Percentiles rank a stretch among this genome's conserved stretches.
These are phyloP conservation scores for Myoxocephalus aenaeus DNA, from an alignment of 2,797 vertebrate species.

Conservation along the genomic window DNA sequence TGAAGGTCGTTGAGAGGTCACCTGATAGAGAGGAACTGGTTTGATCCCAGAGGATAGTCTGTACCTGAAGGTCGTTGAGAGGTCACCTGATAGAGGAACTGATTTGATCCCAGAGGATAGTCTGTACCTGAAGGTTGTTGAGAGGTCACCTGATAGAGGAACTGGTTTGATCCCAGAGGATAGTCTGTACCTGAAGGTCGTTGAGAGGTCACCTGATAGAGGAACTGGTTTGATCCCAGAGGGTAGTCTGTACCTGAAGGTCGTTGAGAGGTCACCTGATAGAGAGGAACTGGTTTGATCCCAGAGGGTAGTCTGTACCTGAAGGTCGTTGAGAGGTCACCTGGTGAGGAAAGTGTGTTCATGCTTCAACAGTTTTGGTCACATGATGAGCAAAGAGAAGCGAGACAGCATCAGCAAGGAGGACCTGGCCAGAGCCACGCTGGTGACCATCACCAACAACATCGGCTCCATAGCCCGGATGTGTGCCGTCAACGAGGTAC, in stretches of 20 bases:
- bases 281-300: slow-evolving; percentile 26
- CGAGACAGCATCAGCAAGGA: slow-evolving; percentile 97
- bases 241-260: slow-evolving; percentile 20
- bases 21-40: no score
- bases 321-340: neutral
- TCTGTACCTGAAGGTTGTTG: slow-evolving; percentile 9
- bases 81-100: neutral
- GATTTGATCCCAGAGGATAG: slow-evolving; percentile 30
- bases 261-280: neutral
- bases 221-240: slow-evolving; percentile 25
- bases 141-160: neutral
- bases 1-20: no score
- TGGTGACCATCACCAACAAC: slow-evolving; percentile 99
- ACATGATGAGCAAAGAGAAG: slow-evolving; percentile 99
- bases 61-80: neutral
- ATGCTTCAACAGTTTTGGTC: slow-evolving; percentile 89
- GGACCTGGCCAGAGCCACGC: slow-evolving; percentile 94
- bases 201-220: neutral
- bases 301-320: slow-evolving; percentile 18
- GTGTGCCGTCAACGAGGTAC: slow-evolving; percentile 99
- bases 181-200: slow-evolving; percentile 20
- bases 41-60: slow-evolving; percentile 33
- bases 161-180: slow-evolving; percentile 23
- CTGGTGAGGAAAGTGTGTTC: neutral
- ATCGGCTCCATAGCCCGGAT: slow-evolving; percentile 98